These are phyloP conservation scores for Thunnus thynnus DNA, from an alignment of 2,113 vertebrate species.

Conservation along the genomic window DNA sequence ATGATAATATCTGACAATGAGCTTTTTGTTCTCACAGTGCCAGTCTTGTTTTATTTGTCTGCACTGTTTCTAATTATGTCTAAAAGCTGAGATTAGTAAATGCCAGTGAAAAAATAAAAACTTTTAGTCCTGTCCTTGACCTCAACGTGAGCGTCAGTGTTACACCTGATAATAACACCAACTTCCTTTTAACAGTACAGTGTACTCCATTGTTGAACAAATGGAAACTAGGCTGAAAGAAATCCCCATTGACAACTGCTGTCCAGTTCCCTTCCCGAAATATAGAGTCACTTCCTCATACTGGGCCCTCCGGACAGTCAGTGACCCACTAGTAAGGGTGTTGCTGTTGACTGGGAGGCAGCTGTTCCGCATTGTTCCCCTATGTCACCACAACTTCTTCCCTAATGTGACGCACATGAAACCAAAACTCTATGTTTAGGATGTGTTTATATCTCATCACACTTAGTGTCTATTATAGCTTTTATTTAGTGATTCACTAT, in stretches of 20 bases:
- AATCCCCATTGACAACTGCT: conserved; percentile 72
- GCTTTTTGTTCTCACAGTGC: not conserved
- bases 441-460: not conserved
- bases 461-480: not conserved
- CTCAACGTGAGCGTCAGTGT: not conserved
- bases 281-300: conserved; percentile 66
- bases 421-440: not conserved
- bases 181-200: conserved; percentile 45
- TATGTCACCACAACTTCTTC: conserved; percentile 35
- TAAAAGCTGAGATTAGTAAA: not conserved
- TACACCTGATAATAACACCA: conserved; percentile 22
- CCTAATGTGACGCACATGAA: conserved; percentile 47
- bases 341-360: conserved; percentile 21
- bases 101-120: not conserved
- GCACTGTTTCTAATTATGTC: not conserved
- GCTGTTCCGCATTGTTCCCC: conserved; percentile 25
- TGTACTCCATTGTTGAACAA: conserved; percentile 44
- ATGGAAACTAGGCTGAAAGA: conserved; percentile 64
- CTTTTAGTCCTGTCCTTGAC: not conserved
- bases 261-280: conserved; percentile 68
- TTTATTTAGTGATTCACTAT: not conserved
- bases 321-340: conserved; percentile 1
- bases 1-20: not conserved
- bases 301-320: not conserved
- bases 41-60: not conserved